Evolutionary conservation across 2,113 vertebrate genomes (phyloP), one percentile per base, ranked within the genome.

Genomic region (Toxotes jaculatrix): DNA sequence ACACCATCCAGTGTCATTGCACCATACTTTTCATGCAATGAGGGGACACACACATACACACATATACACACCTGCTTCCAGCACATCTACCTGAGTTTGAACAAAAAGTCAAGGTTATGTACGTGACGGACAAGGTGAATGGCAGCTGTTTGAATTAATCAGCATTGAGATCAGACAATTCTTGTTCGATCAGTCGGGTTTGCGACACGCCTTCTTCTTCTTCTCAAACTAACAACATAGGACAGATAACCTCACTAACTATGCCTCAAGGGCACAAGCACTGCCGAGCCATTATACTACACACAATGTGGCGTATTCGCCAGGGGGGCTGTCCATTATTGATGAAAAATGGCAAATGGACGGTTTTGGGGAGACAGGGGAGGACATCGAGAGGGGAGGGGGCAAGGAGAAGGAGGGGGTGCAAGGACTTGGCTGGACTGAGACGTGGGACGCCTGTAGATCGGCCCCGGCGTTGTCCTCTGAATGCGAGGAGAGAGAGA

Each of bases 371-470:
- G 84, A 91, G 90, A 89, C 86, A 84, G 61, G 56, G 82, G 79
- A 90, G 82, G 84, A 88, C 85, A 83, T 49, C 21, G 17, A 62
- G 62, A 78, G 75, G 59, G 85, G 74, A 74, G 82, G 79, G 88
- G 74, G 79, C 75, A 83, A 80, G 77, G 77, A 84, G 80, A 79
- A 80, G 49, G 71, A 38, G 60, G 63, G 80, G 68, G 70, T 77
- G 77, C 88, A 92, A 93, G 91, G 91, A 92, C 92, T 90, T 59
- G 90, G 76, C 81, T 87, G 89, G 91, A 82, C 75, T 77, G 79
- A 92, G 86, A 94, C 94, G 94, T 94, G 94, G 93, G 62, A 86
- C 82, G 94, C 93, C 87, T 95, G 93, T 94, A 95, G 95, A 95
- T 95, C 82, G 87, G 67, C 69, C 68, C 78, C 80, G 10, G 71